Base-by-base conservation (phyloP, 2,888 invertebrate genomes). In the Heliothis peltigera region DNA sequence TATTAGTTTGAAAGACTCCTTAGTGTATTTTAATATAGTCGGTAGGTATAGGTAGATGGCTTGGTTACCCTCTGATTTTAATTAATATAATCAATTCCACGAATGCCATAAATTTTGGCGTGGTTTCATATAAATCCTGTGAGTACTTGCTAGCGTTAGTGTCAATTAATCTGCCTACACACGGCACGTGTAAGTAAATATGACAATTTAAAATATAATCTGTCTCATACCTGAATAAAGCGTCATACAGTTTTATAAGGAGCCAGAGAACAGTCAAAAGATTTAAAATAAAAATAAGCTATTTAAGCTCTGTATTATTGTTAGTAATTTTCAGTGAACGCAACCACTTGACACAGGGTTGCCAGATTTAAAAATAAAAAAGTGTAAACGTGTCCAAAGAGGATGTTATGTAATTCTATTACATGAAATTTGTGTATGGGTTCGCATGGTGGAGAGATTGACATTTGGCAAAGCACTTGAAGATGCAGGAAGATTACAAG, bases 351-450 rank as follows among this genome's bases (percentile, higher is more conserved):
- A 52, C 3, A 32, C 17, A 80, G 79, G 81, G 81, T 44, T 79
- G 81, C 79, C 81, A 73, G 75, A 42, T 70, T 53, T 71, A 75
- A 55, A 78, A 78, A 75, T 70, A 70, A 77, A 49, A 56, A 49
- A 49, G 39, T 21, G 18, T 46, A 42, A 25, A 53, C 17, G 43
- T 58, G 48, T 68, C 67, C 71, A 77, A 78, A 64, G 54, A 63
- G 56, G 61, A 63, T 62, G 67, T 74, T 67, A 68, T 61, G 39
- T 70, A 64, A 73, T 70, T 77, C 17, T 43, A 25, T 17, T 3
- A 18, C 51, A 46, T 65, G 32, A 64, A 44, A 57, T 61, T 57
- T 63, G 48, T 56, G 35, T 63, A 22, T 54, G 15, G 35, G 43
- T 53, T 75, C 79, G 78, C 75, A 69, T 59, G 80, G 54, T 61